Evolutionary conservation across 2,888 invertebrate genomes (phyloP).

Genomic region (Maniola hyperantus): DNA sequence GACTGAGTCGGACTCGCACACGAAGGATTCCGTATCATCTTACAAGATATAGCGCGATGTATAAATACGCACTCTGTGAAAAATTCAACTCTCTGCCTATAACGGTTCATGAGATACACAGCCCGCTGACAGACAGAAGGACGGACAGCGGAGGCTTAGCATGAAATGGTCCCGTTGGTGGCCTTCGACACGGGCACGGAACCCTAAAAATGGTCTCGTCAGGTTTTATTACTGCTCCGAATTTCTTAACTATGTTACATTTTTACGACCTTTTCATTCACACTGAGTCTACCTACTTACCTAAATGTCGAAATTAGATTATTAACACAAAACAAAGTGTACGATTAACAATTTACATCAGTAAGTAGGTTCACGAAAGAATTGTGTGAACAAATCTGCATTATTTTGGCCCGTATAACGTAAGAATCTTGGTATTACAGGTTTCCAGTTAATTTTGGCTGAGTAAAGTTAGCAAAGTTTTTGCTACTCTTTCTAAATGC

Average conservation of each 20-base stretch:
- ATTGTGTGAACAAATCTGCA: constrained; percentile 36
- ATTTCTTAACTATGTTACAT: constrained; percentile 35
- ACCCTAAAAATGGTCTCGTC: constrained; percentile 15
- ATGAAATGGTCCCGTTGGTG: no score
- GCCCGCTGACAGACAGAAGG: no score
- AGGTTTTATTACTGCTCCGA: constrained; percentile 33
- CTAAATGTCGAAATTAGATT: constrained; percentile 36
- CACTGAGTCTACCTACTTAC: constrained; percentile 26
- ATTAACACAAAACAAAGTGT: constrained; percentile 34
- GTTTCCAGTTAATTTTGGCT: background rate
- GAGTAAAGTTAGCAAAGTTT: constrained; percentile 18
- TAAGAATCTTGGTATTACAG: constrained; percentile 20
- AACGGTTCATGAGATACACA: no score
- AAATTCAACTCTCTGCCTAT: no score
- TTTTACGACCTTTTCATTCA: constrained; percentile 39
- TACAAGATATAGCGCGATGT: no score
- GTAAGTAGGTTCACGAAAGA: constrained; percentile 31
- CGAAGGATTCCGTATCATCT: no score
- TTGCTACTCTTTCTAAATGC: constrained; percentile 25
- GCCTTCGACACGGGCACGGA: no score
- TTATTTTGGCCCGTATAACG: constrained; percentile 16
- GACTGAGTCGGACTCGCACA: no score
- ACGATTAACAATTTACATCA: constrained; percentile 35
- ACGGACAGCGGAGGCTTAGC: no score
- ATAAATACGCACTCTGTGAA: no score